Base-by-base conservation (phyloP, 2,888 invertebrate species). In the Diplazon laetatorius region DNA sequence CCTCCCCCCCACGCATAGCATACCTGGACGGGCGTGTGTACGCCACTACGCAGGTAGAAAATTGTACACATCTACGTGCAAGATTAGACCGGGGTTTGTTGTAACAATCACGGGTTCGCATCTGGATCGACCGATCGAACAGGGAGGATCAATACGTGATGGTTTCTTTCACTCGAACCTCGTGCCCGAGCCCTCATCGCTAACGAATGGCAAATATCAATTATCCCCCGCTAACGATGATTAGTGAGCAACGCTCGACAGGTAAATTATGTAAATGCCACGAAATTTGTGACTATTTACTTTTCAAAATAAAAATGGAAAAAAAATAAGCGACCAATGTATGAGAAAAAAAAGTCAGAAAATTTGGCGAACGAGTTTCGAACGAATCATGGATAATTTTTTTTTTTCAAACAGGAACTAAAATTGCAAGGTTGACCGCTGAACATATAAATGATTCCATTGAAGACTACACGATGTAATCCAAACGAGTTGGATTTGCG, bases 1-100 rank as follows among this genome's bases (percentile, higher is more conserved):
- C 86, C 87, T 85, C 85, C 86, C 85, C 85, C 86, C 87, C 86
- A 87, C 87, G 87, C 85, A 87, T 87, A 85, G 82, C 85, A 85
- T 82, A 82, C 78, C 81, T 77, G 80, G 72, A 79, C 39, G 35
- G 69, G 48, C 37, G 63, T 69, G 63, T 69, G 70, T 44, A 68
- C 63, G 50, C 62, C 65, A 59, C 30, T 65, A 73, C 59, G 63
- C 62, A 35, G 65, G 66, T 70, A 78, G 68, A 76, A 78, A 77
- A 78, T 78, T 76, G 78, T 76, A 80, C 72, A 73, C 74, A 70
- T 80, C 79, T 77, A 44, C 57, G 46, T 25, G 57, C 46, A 66
- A 75, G 78, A 78, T 78, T 78, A 78, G 78, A 72, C 75, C 78
- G 74, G 59, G 57, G 57, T 69, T 77, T 55, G 55, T 73, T 69